These are phyloP conservation scores for Epizoanthus rinbou DNA, from an alignment of 92 coral and sea anemone species.

Conservation along the genomic window DNA sequence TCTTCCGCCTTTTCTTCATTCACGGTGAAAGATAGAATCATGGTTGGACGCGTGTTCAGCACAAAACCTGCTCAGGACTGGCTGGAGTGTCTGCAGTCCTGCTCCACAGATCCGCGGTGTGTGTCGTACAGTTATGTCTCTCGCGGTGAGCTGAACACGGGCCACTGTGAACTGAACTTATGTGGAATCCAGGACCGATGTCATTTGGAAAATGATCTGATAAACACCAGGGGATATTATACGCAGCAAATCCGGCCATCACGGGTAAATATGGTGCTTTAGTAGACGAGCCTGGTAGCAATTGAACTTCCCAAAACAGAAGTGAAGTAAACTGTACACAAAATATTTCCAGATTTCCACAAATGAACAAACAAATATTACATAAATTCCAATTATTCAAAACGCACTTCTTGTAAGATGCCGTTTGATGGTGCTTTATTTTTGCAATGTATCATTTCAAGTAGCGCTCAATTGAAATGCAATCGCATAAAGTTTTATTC, in stretches of 20 bases:
- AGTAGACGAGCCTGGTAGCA: too few relatives aligned
- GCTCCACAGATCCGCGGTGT: background rate
- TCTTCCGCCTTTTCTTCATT: background rate
- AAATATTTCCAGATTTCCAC: too few relatives aligned
- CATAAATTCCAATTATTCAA: too few relatives aligned
- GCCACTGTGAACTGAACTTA: constrained; percentile 1
- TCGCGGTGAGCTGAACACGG: background rate
- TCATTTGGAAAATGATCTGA: background rate
- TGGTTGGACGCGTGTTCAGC: background rate
- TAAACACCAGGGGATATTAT: background rate
- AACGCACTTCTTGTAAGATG: too few relatives aligned
- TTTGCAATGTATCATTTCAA: too few relatives aligned
- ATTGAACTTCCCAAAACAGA: too few relatives aligned
- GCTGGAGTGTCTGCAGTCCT: constrained; percentile 6
- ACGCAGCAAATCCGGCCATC: background rate
- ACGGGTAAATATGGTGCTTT: background rate
- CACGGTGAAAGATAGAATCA: background rate
- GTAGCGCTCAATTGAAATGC: too few relatives aligned
- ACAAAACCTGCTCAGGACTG: background rate
- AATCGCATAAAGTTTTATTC: too few relatives aligned
- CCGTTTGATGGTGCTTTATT: too few relatives aligned
- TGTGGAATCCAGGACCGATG: background rate
- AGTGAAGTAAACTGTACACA: too few relatives aligned
- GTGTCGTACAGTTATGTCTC: background rate
- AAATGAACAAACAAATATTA: too few relatives aligned